These are phyloP conservation scores for Mongoloraphidia duomilia DNA, from an alignment of 2,888 invertebrate genomes.

Conservation along the genomic window DNA sequence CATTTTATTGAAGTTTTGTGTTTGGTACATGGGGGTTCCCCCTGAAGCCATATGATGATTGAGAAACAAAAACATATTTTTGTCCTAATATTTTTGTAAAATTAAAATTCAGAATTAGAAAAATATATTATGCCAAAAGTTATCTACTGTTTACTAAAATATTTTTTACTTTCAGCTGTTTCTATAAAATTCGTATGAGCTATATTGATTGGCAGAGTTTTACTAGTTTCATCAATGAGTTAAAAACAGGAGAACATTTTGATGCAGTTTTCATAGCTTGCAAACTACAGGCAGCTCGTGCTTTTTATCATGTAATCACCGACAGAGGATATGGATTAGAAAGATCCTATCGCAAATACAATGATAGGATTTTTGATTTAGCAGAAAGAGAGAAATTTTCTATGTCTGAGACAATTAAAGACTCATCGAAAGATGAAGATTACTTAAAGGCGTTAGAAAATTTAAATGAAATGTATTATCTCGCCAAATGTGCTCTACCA, in stretches of 20 bases:
- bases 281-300: background rate
- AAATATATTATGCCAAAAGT: too few species aligned
- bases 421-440: background rate
- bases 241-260: background rate
- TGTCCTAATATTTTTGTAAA: background rate
- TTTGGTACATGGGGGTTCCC: too few species aligned
- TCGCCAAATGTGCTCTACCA: background rate
- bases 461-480: background rate
- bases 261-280: background rate
- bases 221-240: background rate
- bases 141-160: too few species aligned
- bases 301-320: background rate
- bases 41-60: too few species aligned
- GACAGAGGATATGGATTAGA: background rate
- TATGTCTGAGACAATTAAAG: background rate
- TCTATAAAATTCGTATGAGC: conserved; percentile 1
- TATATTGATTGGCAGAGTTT: background rate
- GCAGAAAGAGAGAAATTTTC: background rate
- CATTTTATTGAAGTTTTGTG: too few species aligned
- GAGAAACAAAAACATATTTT: too few species aligned
- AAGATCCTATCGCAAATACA: background rate
- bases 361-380: too few species aligned
- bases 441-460: background rate
- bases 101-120: too few species aligned
- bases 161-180: background rate